Percentiles rank a stretch among this genome's conserved stretches.
Evolutionary conservation across 2,113 vertebrate genomes (phyloP).

Genomic region (Chelonoidis abingdonii): DNA sequence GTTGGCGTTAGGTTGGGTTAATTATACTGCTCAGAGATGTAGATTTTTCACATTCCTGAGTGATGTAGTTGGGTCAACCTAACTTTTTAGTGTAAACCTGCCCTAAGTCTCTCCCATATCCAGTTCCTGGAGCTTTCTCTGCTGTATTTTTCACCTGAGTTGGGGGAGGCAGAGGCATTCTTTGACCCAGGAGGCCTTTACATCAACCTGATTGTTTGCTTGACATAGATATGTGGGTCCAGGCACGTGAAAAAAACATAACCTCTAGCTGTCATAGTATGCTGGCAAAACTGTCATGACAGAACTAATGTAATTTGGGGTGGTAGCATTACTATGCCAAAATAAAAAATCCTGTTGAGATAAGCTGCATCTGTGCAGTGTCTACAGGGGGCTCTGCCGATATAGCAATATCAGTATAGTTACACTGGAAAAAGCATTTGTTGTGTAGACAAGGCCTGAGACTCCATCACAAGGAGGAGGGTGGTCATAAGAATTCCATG

Average conservation of each 20-base stretch:
- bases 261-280: not conserved
- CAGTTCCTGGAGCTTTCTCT: not conserved
- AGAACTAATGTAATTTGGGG: not conserved
- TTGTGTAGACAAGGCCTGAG: not conserved
- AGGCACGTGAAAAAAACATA: not conserved
- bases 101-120: not conserved
- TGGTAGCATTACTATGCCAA: not conserved
- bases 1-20: not conserved
- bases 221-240: not conserved
- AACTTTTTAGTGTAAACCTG: not conserved
- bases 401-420: not conserved
- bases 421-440: not conserved
- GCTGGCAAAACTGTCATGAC: not conserved
- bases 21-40: not conserved
- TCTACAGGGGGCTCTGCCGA: not conserved
- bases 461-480: not conserved
- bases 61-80: not conserved
- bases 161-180: not conserved
- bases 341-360: not conserved
- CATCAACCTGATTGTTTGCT: not conserved
- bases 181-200: not conserved
- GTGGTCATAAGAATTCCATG: not conserved
- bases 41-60: not conserved
- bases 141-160: not conserved
- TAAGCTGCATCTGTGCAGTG: not conserved